Base-by-base conservation (phyloP, 2,797 vertebrate species). In the Tachyglossus aculeatus region DNA sequence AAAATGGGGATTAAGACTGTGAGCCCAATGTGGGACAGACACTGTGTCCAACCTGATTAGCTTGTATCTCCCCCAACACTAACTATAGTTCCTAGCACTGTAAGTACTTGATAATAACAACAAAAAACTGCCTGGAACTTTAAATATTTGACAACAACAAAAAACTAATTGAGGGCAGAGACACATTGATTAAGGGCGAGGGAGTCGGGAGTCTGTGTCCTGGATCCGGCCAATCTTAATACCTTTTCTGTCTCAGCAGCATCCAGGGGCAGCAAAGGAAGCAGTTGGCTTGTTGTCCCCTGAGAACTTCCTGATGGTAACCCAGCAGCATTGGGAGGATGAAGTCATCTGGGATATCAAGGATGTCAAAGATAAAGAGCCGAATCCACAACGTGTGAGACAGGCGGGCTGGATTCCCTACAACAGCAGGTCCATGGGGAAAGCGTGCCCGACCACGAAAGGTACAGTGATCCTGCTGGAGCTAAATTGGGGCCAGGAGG, bases 291-390 rank as follows among this genome's bases (percentile, higher is more conserved):
- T 90, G 12, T 88, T 96, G 29, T 94, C 95, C 77, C 94, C 97
- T 58, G 96, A 98, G 80, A 88, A 97, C 67, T 98, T 98, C 90
- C 92, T 98, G 50, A 98, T 98, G 96, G 96, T 98, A 62, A 97
- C 96, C 6, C 96, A 98, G 57, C 92, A 97, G 33, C 95, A 96
- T 52, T 98, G 96, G 96, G 96, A 98, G 82, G 96, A 98, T 3
- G 96, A 98, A 66, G 96, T 98, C 32, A 97, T 98, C 77, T 98
- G 96, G 96, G 98, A 98, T 0, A 96, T 96, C 19, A 96, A 98
- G 57, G 96, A 98, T 8, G 92, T 98, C 24, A 97, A 97, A 79
- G 95, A 97, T 89, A 97, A 97, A 77, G 94, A 94, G 61, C 96
- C 96, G 16, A 97, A 97, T 86, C 96, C 95, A 3, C 96, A 98